Conservation (phyloP, 2,797 vertebrate genomes). For the Cirrhinus molitorella region DNA sequence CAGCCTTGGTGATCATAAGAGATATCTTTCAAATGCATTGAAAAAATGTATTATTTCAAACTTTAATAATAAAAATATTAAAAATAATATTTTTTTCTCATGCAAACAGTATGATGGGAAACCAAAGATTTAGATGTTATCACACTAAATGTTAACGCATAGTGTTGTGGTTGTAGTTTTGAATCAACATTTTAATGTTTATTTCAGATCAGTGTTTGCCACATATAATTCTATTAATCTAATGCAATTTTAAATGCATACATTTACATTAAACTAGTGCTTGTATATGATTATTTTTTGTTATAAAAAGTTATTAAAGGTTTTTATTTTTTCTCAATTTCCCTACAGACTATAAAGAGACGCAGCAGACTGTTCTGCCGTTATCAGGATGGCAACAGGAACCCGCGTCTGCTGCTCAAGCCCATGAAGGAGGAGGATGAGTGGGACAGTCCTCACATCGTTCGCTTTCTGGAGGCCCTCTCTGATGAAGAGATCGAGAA, state of each 20-base stretch:
- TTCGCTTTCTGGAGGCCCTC: conserved; percentile 89
- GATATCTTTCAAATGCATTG: neutral
- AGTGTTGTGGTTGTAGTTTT: neutral
- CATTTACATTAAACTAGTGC: no score
- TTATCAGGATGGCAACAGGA: conserved; percentile 86
- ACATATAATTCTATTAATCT: neutral
- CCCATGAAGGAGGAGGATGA: conserved; percentile 95
- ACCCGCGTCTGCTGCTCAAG: conserved; percentile 87
- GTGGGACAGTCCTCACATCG: conserved; percentile 97
- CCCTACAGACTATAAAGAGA: conserved; percentile 81
- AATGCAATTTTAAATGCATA: neutral
- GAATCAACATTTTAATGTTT: neutral
- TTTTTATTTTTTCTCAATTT: neutral
- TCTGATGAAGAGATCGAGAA: conserved; percentile 89
- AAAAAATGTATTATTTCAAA: neutral
- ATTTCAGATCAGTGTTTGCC: neutral
- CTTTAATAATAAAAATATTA: neutral
- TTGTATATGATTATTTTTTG: no score
- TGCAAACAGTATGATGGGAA: neutral
- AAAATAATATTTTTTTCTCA: neutral
- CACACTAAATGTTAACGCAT: neutral
- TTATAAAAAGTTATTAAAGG: neutral
- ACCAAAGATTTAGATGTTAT: neutral
- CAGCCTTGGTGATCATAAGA: neutral
- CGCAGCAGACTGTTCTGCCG: conserved; percentile 91